Evolutionary conservation across 2,113 vertebrate species (phyloP), one percentile per base, ranked within the genome.

Genomic region (Cygnus buccinator): DNA sequence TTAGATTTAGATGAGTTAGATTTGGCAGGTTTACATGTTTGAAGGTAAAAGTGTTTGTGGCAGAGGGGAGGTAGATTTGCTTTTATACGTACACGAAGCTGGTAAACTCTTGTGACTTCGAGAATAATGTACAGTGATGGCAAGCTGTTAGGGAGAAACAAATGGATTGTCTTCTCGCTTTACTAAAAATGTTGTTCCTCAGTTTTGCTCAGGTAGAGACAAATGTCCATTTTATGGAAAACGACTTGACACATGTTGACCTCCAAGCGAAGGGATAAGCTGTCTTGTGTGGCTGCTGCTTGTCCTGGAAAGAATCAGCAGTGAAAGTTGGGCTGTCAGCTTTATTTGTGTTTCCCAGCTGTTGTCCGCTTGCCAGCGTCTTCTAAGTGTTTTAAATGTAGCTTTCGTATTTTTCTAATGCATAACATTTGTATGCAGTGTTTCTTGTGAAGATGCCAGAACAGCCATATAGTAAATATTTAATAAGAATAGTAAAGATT

Each of bases 381-480:
- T 95, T 76, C 33, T 84, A 73, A 94, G 75, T 95, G 77, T 79
- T 95, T 93, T 87, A 95, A 86, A 77, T 80, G 91, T 90, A 87
- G 83, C 89, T 87, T 75, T 93, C 85, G 13, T 78, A 75, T 90
- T 96, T 95, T 91, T 90, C 66, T 90, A 93, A 94, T 88, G 90
- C 94, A 41, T 82, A 96, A 75, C 21, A 31, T 46, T 96, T 96
- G 25, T 80, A 89, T 94, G 78, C 76, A 20, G 81, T 68, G 35
- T 71, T 66, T 94, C 89, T 95, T 96, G 94, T 90, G 52, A 95
- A 71, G 48, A 37, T 82, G 94, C 95, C 94, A 96, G 65, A 86
- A 77, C 70, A 97, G 68, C 86, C 90, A 97, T 97, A 95, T 87
- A 83, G 52, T 97, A 95, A 97, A 97, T 97, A 95, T 95, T 97